Conservation (phyloP, 2,113 vertebrate species). For the Oreotrochilus melanogaster region DNA sequence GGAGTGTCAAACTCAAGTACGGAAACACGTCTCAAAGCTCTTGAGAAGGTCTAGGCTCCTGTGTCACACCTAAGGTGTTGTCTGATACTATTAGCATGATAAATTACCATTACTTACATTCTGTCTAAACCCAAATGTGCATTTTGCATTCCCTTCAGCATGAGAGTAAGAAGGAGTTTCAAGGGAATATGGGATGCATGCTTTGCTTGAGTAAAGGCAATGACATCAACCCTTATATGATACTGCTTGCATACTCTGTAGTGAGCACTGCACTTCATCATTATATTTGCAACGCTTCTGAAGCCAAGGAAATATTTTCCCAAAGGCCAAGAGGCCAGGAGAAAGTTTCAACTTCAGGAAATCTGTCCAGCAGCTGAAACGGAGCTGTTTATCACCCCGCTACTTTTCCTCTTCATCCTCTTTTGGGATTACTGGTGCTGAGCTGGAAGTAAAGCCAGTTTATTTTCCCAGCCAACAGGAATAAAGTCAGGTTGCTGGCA, state of each 20-base stretch:
- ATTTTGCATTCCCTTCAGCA: neutral
- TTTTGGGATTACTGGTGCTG: constrained; percentile 1
- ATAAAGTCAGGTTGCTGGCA: constrained; percentile 19
- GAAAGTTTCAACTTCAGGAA: neutral
- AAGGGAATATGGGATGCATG: neutral
- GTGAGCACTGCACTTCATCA: neutral
- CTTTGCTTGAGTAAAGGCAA: neutral
- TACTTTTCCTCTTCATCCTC: constrained; percentile 16
- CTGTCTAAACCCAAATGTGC: neutral
- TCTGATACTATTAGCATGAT: neutral
- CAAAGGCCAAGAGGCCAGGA: neutral
- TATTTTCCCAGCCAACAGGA: neutral
- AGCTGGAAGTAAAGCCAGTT: constrained; percentile 4
- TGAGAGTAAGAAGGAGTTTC: neutral
- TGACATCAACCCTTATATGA: neutral
- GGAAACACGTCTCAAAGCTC: neutral
- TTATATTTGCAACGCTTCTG: neutral
- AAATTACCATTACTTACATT: neutral
- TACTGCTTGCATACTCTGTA: neutral
- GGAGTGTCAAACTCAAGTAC: neutral
- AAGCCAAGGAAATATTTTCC: constrained; percentile 17
- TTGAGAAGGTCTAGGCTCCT: neutral
- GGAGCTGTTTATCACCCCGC: constrained; percentile 1
- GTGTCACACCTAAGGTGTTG: neutral
- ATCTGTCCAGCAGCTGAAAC: neutral